Evolutionary conservation across 2,888 invertebrate species (phyloP), one percentile per base, ranked within the genome.

Genomic region (Neoscelio sp.): DNA sequence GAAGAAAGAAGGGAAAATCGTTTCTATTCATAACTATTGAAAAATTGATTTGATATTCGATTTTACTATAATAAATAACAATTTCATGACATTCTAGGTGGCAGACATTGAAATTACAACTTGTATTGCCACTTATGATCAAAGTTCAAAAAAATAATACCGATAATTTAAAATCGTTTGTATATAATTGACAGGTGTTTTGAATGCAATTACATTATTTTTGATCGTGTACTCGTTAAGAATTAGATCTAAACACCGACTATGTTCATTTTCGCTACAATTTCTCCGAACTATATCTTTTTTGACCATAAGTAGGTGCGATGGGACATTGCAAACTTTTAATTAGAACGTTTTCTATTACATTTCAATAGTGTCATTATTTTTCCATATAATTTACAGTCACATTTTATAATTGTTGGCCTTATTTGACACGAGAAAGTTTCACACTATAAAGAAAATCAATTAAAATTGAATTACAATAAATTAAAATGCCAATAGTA

Each of bases 31-130:
- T 23, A 74, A 74, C 74, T n/a, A n/a, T 65, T 74, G 65, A 74
- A 74, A 65, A 65, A 65, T 58, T 42, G 65, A 13, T 50, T 60
- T 50, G 50, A 70, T n/a, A 70, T 70, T 70, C 30, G 38, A 17
- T 73, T 64, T 65, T 13, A n/a, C 46, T 65, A 58, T 50, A 40
- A 50, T 50, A 7, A 42, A 58, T 65, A 74, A 74, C 74, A 74
- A 65, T 52, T 64, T 44, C 40, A 50, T 44, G 52, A 54, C 35
- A 64, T 56, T 56, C 33, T 73, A 64, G 17, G 40, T 48, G 26
- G 38, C 54, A 56, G 46, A 56, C 30, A 40, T 48, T 38, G 5
- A 62, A 54, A 42, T 0, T 33, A 12, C 23, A 52, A 12, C 38
- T 56, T 56, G 46, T 68, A 42, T 56, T 38, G 56, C 8, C 13